Conservation (phyloP, 2,797 vertebrate genomes). For the Naso thynnoides region DNA sequence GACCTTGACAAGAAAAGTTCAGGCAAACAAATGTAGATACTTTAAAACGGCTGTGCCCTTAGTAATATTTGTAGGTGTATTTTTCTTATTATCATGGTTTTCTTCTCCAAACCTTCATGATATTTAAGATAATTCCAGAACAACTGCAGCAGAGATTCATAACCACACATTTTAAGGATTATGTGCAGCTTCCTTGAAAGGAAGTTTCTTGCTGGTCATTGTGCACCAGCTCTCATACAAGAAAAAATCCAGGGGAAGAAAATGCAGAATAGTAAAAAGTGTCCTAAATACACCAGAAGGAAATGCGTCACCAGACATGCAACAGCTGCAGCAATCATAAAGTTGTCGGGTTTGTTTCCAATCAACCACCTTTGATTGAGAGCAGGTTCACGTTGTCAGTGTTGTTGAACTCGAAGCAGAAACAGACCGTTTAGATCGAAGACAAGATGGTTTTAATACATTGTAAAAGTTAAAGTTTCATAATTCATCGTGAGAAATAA, state of each 20-base stretch:
- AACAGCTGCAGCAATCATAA: background rate
- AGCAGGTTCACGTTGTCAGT: background rate
- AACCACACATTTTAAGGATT: slow-evolving; percentile 10
- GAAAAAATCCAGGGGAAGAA: background rate
- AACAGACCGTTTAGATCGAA: background rate
- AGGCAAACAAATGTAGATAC: slow-evolving; percentile 27
- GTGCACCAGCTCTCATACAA: background rate
- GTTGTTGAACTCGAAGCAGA: background rate
- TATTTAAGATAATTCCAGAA: slow-evolving; percentile 29
- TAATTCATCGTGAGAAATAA: background rate
- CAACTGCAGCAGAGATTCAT: slow-evolving; percentile 14
- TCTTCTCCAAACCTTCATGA: slow-evolving; percentile 25
- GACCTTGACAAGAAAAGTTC: too few relatives aligned
- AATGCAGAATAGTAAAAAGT: background rate
- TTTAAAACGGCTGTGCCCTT: slow-evolving; percentile 47
- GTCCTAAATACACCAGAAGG: background rate
- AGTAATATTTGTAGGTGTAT: slow-evolving; percentile 22
- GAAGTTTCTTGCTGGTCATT: background rate
- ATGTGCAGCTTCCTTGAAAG: background rate
- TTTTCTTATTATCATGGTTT: slow-evolving; percentile 28
- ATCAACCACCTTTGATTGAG: background rate
- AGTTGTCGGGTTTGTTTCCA: background rate
- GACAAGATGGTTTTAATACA: background rate
- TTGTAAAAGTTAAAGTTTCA: background rate
- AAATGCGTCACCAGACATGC: background rate